A percentile compares a stretch with the other conserved stretches of the same genome.
Evolutionary conservation across 2,113 vertebrate genomes (phyloP).

Genomic region (Rostratula benghalensis): DNA sequence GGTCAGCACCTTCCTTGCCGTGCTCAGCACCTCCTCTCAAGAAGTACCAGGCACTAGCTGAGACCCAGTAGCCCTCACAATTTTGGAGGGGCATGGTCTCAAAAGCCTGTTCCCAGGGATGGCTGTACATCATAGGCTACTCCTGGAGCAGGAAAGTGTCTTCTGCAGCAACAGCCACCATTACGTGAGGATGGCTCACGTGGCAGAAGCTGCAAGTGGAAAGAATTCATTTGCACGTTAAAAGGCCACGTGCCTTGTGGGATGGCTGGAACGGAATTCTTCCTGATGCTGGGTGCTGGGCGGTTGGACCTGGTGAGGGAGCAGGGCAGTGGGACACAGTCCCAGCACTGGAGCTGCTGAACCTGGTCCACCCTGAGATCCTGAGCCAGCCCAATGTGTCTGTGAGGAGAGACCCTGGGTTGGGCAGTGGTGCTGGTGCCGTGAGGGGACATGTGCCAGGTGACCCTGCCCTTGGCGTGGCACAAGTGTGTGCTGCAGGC

Average conservation of each 20-base stretch:
- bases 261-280: neutral
- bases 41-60: neutral
- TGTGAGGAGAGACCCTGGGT: neutral
- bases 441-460: rapidly evolving
- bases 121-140: neutral
- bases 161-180: neutral
- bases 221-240: neutral
- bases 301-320: neutral
- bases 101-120: neutral
- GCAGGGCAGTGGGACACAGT: neutral
- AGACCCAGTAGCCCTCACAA: neutral
- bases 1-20: neutral
- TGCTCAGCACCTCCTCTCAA: neutral
- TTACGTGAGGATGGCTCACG: rapidly evolving
- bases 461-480: neutral
- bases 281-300: neutral
- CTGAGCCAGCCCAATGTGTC: neutral
- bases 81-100: neutral
- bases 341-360: neutral
- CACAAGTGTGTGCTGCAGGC: neutral
- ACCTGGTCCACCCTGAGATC: neutral
- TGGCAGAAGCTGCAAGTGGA: neutral
- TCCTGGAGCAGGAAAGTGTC: neutral
- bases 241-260: rapidly evolving
- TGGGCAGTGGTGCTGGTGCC: too few relatives aligned